Percentiles rank a stretch among this genome's conserved stretches.
phyloP scores from a whole-genome alignment of 1,140 invertebrate genomes.

The Lasaia peninsularis region DNA sequence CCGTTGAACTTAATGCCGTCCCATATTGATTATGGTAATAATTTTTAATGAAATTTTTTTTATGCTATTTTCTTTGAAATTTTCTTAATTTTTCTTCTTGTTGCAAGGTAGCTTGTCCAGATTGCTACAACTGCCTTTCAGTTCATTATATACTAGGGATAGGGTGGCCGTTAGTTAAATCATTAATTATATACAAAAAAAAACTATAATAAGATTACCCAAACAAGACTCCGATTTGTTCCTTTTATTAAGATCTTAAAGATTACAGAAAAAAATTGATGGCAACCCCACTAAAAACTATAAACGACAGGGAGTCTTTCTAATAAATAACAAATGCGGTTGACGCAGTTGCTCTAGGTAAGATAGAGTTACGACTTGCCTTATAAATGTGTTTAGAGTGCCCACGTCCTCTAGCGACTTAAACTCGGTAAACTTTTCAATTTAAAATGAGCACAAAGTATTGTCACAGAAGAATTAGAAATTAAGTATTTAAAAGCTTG shows the following conservation, averaged over 20 bases:
- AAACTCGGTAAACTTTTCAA: slow-evolving; percentile 21
- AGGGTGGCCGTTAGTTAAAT: too few species aligned
- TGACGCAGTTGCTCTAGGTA: background rate
- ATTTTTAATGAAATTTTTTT: too few species aligned
- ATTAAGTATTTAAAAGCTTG: slow-evolving; percentile 9
- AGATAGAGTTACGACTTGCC: background rate
- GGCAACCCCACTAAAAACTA: background rate
- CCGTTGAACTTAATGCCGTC: too few species aligned
- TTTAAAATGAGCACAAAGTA: slow-evolving; percentile 19
- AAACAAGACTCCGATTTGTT: too few species aligned
- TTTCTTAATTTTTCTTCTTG: too few species aligned
- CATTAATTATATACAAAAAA: too few species aligned
- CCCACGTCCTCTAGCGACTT: slow-evolving; percentile 15
- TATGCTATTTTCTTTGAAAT: too few species aligned
- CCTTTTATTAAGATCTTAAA: background rate
- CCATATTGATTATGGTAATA: too few species aligned
- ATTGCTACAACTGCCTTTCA: too few species aligned
- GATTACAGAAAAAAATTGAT: background rate
- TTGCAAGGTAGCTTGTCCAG: too few species aligned
- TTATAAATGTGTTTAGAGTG: slow-evolving; percentile 3
- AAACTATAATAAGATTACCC: too few species aligned
- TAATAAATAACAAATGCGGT: slow-evolving; percentile 16
- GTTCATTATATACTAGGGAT: too few species aligned
- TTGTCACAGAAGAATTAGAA: slow-evolving; percentile 15
- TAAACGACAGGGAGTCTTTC: background rate